Conservation (phyloP, 2,888 invertebrate genomes). For the Maniola hyperantus region DNA sequence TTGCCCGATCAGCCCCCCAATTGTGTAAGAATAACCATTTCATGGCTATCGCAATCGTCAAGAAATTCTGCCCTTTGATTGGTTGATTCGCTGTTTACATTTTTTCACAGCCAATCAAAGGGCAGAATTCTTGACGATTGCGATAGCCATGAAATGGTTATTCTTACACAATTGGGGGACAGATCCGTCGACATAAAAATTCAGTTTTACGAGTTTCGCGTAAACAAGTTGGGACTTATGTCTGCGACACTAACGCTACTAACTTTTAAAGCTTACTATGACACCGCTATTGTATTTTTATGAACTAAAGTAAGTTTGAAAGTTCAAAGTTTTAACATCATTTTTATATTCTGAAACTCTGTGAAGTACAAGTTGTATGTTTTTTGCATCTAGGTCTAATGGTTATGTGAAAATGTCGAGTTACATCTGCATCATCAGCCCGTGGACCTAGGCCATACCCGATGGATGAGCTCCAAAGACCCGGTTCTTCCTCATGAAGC, state of each 20-base stretch:
- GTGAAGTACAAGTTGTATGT: not conserved
- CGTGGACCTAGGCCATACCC: too few species aligned
- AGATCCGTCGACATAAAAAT: constrained; percentile 63
- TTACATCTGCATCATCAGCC: not conserved
- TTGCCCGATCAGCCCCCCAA: constrained; percentile 45
- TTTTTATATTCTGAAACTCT: not conserved
- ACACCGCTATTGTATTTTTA: constrained; percentile 35
- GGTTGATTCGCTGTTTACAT: too few species aligned
- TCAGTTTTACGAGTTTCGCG: constrained; percentile 59
- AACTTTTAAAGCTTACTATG: constrained; percentile 42
- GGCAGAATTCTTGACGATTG: too few species aligned
- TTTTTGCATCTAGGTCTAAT: not conserved
- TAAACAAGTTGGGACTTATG: constrained; percentile 48
- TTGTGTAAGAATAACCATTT: too few species aligned
- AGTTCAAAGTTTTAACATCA: not conserved
- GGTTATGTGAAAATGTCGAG: not conserved
- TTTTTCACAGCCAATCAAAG: too few species aligned
- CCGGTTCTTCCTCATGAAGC: too few species aligned
- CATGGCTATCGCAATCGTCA: too few species aligned
- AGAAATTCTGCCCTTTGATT: too few species aligned
- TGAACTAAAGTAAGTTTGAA: constrained; percentile 8
- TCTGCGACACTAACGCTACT: constrained; percentile 37
- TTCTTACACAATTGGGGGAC: too few species aligned
- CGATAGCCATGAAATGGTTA: too few species aligned
- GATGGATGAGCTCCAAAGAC: too few species aligned